Evolutionary conservation across 1,140 invertebrate genomes (phyloP).

Genomic region (Pseudomyrmex cubaensis): DNA sequence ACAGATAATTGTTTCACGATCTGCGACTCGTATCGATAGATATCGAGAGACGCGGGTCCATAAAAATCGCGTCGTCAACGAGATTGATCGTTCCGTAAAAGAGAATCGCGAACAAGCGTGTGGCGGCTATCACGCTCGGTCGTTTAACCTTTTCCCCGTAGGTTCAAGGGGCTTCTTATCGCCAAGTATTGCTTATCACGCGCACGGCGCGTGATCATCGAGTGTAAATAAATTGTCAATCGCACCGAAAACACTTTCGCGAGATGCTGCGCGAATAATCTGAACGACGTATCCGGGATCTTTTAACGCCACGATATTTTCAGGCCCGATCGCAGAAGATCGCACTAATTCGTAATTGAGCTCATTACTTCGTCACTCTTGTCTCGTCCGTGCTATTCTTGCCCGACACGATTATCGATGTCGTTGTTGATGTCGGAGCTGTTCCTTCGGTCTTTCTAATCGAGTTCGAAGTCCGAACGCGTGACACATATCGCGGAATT

Average conservation of each 20-base stretch:
- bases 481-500: too few species aligned
- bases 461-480: too few species aligned
- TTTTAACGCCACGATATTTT: constrained; percentile 1
- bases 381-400: neutral
- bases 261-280: constrained; percentile 11
- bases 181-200: neutral
- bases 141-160: constrained; percentile 42
- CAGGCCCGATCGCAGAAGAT: neutral
- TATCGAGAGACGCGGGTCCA: neutral
- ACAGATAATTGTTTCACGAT: neutral
- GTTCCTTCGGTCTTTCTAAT: too few species aligned
- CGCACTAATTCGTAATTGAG: neutral
- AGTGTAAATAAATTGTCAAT: constrained; percentile 39
- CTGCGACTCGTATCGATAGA: neutral
- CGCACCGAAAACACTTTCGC: constrained; percentile 30
- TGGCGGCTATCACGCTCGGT: constrained; percentile 21
- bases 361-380: neutral
- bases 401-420: neutral
- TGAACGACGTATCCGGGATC: neutral
- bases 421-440: too few species aligned
- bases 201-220: constrained; percentile 14
- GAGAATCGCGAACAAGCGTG: constrained; percentile 29
- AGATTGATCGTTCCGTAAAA: neutral
- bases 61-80: constrained; percentile 1
- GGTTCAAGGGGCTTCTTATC: constrained; percentile 36